Conservation (phyloP, 2,797 vertebrate species). For the Leptatherina wallacei region DNA sequence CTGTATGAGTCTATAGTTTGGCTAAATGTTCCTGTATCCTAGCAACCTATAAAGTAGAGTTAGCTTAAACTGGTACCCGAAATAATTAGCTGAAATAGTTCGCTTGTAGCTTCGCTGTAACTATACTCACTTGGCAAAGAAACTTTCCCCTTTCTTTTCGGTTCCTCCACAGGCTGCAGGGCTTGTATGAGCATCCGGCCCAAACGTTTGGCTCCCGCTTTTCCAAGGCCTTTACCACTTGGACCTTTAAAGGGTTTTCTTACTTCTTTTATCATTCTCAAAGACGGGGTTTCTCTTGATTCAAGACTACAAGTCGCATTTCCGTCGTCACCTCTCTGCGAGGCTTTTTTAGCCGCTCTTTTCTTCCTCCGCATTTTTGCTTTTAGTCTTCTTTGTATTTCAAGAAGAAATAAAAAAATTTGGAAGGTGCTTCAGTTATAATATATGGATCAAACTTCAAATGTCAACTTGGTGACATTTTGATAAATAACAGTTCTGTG, state of each 20-base stretch:
- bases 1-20: background rate
- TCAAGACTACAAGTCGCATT: background rate
- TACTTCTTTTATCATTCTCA: background rate
- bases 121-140: constrained; percentile 39
- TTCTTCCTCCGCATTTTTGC: constrained; percentile 17
- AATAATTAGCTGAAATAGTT: background rate
- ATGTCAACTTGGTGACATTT: background rate
- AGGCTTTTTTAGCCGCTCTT: background rate
- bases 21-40: background rate
- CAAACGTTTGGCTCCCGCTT: constrained; percentile 57
- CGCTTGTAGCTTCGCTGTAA: background rate
- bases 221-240: constrained; percentile 44
- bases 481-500: constrained; percentile 16
- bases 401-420: background rate
- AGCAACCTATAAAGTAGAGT: background rate
- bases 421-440: background rate
- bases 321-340: background rate
- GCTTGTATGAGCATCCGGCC: constrained; percentile 39
- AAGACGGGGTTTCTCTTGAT: background rate
- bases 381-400: background rate
- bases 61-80: background rate
- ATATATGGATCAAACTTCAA: background rate
- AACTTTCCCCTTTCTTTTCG: accelerated
- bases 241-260: background rate
- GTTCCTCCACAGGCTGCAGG: constrained; percentile 3